Conservation (phyloP, 2,888 invertebrate genomes). For the Phytoseiulus persimilis region DNA sequence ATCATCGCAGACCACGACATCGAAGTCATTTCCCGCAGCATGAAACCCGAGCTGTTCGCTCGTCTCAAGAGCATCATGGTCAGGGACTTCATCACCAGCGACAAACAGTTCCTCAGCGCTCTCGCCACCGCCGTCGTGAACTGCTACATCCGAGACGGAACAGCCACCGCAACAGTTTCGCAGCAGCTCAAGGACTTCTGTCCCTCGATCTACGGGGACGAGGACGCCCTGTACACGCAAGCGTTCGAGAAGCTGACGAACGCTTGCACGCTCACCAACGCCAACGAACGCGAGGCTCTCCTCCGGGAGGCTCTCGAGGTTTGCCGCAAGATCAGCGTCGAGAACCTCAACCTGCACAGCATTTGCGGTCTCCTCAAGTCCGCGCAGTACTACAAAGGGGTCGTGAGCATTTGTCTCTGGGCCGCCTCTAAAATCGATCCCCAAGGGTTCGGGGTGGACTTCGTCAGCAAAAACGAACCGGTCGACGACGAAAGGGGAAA, state of each 20-base stretch:
- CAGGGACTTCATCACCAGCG: constrained; percentile 67
- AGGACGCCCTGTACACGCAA: constrained; percentile 92
- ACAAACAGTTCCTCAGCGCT: constrained; percentile 62
- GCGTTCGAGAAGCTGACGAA: constrained; percentile 79
- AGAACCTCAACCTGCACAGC: constrained; percentile 65
- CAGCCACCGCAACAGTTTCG: constrained; percentile 84
- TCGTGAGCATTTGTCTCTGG: constrained; percentile 74
- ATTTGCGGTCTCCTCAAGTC: constrained; percentile 75
- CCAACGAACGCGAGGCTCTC: constrained; percentile 66
- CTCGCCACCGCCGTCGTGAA: constrained; percentile 77
- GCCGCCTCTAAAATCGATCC: constrained; percentile 82
- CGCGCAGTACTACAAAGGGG: constrained; percentile 70
- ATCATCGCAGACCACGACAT: constrained; percentile 53
- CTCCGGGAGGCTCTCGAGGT: constrained; percentile 68
- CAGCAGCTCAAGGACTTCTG: constrained; percentile 76
- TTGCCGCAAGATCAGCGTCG: constrained; percentile 79
- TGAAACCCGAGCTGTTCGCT: constrained; percentile 55
- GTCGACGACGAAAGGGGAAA: constrained; percentile 74
- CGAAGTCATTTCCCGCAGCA: constrained; percentile 46
- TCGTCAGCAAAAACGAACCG: constrained; percentile 73
- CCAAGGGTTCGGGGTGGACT: constrained; percentile 74
- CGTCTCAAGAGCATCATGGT: constrained; percentile 58
- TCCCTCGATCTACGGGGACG: constrained; percentile 81
- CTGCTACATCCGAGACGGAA: constrained; percentile 84
- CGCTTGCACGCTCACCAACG: constrained; percentile 63